Base-by-base conservation (phyloP, 1,140 invertebrate species). In the Pseudomyrmex sp. region DNA sequence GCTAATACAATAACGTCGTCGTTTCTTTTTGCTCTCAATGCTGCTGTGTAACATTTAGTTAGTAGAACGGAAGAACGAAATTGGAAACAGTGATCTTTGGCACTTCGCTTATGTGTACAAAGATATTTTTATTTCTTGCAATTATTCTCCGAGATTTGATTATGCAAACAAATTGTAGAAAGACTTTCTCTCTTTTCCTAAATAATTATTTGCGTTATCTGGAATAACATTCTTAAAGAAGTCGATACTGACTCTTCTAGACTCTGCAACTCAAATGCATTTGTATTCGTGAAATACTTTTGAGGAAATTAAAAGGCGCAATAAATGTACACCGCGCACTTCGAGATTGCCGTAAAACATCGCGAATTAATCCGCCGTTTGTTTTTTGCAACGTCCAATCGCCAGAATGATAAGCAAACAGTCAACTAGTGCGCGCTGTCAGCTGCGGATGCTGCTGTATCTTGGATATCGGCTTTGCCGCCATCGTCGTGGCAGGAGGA, bases 331-430 rank as follows among this genome's bases (percentile, higher is more conserved):
- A 20, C n/a, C 54, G 68, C 63, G n/a, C n/a, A 8, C 50, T 20
- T 62, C n/a, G 62, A 7, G 35, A 12, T 35, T 48, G 48, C 23
- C 61, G n/a, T 4, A 50, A 86, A 79, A 86, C 72, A 54, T 20
- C 59, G 54, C 23, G 65, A 83, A 87, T 87, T 84, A 87, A 87
- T 87, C 82, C 65, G 26, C 65, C 65, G 79, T 86, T 66, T 44
- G 44, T 54, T 82, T 50, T 52, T n/a, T 61, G 54, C 63, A 80
- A 70, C 66, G 85, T 86, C 59, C 66, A 69, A 83, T 74, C 85
- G 46, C 20, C 61, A 76, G 82, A 79, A 82, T 85, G 85, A 73
- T 79, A 66, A 72, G 86, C 86, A 88, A 88, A 88, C 86, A 88
- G 26, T 26, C 82, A 56, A 79, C 44, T 54, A 56, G 68, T 76